Conservation (phyloP, 2,113 vertebrate genomes). For the Corydoras sp. region DNA sequence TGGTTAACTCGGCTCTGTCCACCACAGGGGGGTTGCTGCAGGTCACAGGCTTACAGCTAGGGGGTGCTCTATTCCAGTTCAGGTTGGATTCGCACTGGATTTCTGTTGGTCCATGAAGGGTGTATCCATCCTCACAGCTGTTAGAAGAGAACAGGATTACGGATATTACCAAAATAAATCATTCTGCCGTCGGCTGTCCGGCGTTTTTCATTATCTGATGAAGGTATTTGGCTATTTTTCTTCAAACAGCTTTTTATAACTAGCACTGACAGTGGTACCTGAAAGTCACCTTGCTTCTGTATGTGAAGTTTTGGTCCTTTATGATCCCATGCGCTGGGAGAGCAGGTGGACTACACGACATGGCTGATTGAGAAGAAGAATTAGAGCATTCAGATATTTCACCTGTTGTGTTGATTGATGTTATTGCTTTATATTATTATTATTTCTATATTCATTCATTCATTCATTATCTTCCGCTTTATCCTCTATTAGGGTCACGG, state of each 20-base stretch:
- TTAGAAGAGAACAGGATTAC: neutral
- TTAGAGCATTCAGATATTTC: too few species aligned
- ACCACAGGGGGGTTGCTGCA: conserved; percentile 72
- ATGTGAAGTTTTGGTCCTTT: conserved; percentile 81
- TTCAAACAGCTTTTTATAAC: conserved; percentile 3
- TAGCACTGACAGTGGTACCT: conserved; percentile 73
- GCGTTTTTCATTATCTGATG: too few species aligned
- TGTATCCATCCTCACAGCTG: conserved; percentile 84
- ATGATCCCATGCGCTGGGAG: conserved; percentile 75
- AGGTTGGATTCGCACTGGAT: conserved; percentile 78
- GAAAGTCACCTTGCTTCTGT: conserved; percentile 82
- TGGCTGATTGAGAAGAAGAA: conserved; percentile 56
- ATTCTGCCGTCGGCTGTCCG: too few species aligned
- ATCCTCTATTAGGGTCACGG: too few species aligned
- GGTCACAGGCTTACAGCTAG: conserved; percentile 76
- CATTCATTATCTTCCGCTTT: too few species aligned
- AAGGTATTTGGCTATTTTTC: too few species aligned
- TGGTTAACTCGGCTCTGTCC: conserved; percentile 68
- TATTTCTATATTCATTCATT: too few species aligned
- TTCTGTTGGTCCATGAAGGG: conserved; percentile 73
- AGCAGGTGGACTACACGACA: conserved; percentile 76
- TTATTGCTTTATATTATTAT: too few species aligned
- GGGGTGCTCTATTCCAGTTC: conserved; percentile 75
- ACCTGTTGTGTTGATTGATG: too few species aligned
- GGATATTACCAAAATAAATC: too few species aligned